A percentile compares a stretch with the other conserved stretches of the same genome.
Conservation (phyloP, 2,888 invertebrate genomes). For the Machimus rusticus region DNA sequence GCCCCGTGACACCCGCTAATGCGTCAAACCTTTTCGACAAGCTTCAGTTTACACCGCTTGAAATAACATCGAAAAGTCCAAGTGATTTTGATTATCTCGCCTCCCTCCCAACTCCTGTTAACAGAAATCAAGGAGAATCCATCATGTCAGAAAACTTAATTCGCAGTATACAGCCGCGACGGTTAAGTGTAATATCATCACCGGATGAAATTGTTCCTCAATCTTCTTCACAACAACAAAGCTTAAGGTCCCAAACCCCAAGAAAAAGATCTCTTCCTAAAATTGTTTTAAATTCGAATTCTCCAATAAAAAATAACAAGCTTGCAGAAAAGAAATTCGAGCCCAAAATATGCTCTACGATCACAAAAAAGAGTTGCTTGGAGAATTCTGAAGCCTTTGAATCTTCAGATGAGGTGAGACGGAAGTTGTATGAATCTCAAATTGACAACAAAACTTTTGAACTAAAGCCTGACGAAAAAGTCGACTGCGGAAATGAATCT, state of each 20-base stretch:
- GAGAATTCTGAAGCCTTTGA: neutral
- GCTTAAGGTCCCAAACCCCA: neutral
- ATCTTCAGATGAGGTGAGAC: slow-evolving; percentile 41
- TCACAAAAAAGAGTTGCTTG: neutral
- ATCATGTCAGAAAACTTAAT: neutral
- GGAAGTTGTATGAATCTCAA: slow-evolving; percentile 23
- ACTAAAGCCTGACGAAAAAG: slow-evolving; percentile 44
- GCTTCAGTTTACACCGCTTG: slow-evolving; percentile 58
- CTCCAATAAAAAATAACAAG: neutral
- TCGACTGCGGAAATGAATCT: neutral
- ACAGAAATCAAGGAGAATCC: neutral
- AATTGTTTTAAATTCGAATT: neutral
- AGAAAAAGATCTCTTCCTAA: neutral
- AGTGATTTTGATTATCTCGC: slow-evolving; percentile 55
- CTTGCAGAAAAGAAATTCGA: neutral
- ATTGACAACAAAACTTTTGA: slow-evolving; percentile 58
- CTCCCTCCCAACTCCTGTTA: slow-evolving; percentile 57
- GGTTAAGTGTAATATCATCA: neutral
- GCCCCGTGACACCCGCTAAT: slow-evolving; percentile 62
- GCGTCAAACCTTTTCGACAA: slow-evolving; percentile 57
- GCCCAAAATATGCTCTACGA: neutral
- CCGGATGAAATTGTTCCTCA: slow-evolving; percentile 2
- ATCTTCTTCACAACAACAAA: neutral
- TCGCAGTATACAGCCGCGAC: neutral
- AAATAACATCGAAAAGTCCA: slow-evolving; percentile 40